phyloP scores from a whole-genome alignment of 2,888 invertebrate genomes.

The Xestia xanthographa region DNA sequence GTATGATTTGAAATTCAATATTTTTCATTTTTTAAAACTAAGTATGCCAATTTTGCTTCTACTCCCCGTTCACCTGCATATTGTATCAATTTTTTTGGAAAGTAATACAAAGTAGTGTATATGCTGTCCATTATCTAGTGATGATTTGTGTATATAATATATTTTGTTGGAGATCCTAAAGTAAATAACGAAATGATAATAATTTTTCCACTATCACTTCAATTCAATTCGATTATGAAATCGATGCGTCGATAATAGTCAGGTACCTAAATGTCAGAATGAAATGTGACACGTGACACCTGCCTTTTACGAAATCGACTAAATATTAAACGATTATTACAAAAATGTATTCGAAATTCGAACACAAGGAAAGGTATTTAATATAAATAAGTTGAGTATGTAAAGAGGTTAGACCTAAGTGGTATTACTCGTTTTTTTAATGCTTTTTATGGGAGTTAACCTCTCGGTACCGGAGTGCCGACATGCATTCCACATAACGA shows the following conservation, averaged over 20 bases:
- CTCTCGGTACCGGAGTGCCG: no score
- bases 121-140: no score
- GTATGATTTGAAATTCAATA: no score
- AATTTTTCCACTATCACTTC: not conserved
- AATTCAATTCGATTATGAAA: slow-evolving; percentile 46
- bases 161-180: no score
- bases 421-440: slow-evolving; percentile 32
- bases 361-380: slow-evolving; percentile 53
- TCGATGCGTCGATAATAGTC: slow-evolving; percentile 39
- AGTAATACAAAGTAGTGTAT: no score
- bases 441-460: slow-evolving; percentile 35
- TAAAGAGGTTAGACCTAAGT: slow-evolving; percentile 42
- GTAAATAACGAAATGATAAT: not conserved
- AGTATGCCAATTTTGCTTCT: no score
- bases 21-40: no score
- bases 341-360: slow-evolving; percentile 10
- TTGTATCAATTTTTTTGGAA: no score
- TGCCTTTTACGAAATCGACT: slow-evolving; percentile 45
- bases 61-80: no score
- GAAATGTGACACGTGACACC: slow-evolving; percentile 46
- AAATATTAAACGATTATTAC: slow-evolving; percentile 45
- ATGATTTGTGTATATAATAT: no score
- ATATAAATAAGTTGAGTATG: slow-evolving; percentile 38
- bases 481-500: no score
- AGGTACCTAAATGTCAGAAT: slow-evolving; percentile 56